phyloP scores from a whole-genome alignment of 2,888 invertebrate genomes.

The Agonopterix subpropinquella region DNA sequence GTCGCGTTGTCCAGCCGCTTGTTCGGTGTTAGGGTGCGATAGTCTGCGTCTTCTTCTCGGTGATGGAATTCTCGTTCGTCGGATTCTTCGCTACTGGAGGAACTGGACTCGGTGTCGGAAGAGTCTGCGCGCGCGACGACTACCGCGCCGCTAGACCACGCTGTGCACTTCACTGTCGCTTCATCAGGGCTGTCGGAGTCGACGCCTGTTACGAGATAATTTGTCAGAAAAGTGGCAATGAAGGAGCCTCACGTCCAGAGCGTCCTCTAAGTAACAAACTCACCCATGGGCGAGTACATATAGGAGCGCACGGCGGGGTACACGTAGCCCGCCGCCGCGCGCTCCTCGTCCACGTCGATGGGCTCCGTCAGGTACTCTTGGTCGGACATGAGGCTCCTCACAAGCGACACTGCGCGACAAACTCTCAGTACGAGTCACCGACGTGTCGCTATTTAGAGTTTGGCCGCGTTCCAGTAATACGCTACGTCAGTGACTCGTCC shows the following conservation, averaged over 20 bases:
- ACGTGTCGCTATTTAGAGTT: slow-evolving; percentile 68
- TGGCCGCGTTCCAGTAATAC: slow-evolving; percentile 67
- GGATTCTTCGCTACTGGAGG: slow-evolving; percentile 53
- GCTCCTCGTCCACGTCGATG: slow-evolving; percentile 64
- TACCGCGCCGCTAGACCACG: slow-evolving; percentile 63
- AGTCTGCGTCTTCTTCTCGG: slow-evolving; percentile 77
- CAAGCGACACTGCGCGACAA: slow-evolving; percentile 71
- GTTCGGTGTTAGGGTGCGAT: slow-evolving; percentile 64
- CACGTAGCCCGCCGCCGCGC: slow-evolving; percentile 53
- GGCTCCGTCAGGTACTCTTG: slow-evolving; percentile 69
- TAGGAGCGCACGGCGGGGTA: slow-evolving; percentile 73
- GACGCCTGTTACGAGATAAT: slow-evolving; percentile 68
- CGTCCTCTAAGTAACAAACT: slow-evolving; percentile 25
- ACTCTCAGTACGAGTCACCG: slow-evolving; percentile 62
- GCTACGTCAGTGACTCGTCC: slow-evolving; percentile 67
- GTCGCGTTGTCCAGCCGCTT: slow-evolving; percentile 74
- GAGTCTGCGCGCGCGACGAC: slow-evolving; percentile 50
- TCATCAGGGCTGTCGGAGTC: slow-evolving; percentile 79
- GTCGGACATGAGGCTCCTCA: slow-evolving; percentile 70
- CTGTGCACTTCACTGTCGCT: slow-evolving; percentile 75
- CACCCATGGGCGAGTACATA: slow-evolving; percentile 73
- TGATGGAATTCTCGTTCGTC: slow-evolving; percentile 69
- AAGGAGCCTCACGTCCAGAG: slow-evolving; percentile 36
- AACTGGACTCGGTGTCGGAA: slow-evolving; percentile 57
- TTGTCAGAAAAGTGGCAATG: slow-evolving; percentile 29